Evolutionary conservation across 2,797 vertebrate genomes (phyloP), one percentile per base, ranked within the genome.

Genomic region (Paratrypauchen microcephalus): DNA sequence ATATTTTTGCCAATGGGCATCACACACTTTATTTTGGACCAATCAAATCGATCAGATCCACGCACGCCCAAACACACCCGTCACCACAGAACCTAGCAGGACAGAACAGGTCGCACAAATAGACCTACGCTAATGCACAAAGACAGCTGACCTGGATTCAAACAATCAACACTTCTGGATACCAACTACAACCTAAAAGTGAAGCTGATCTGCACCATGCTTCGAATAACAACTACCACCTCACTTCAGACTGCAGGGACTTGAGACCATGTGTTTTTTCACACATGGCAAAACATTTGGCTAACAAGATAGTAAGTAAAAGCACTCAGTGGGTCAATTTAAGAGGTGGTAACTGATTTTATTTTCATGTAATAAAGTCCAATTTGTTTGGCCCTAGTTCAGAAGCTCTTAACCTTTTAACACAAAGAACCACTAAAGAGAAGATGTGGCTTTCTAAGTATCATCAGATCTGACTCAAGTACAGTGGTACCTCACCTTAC

Each of bases 61-160:
- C 8, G 3, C 50, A 66, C 0, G 36, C 64, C 36, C 56, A 66
- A 73, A 62, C 68, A 58, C 54, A 69, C 21, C n/a, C 45, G 4
- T 45, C 41, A 45, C 59, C 2, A 0, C 41, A 36, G 32, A 56
- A 24, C 36, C 39, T 68, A 68, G 55, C 65, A 57, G 58, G 50
- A 66, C 68, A 77, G 66, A 79, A 68, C 23, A 76, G 67, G 67
- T 70, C 65, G 68, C 74, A 48, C 68, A 72, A 73, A 78, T 68
- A 76, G 74, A 81, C 74, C 48, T 30, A 71, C 79, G 57, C 50
- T 81, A 81, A 91, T 80, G 69, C 54, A 50, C 60, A 66, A 68
- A 76, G 88, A 87, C 85, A 86, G 84, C 78, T 89, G 87, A 88
- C 85, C 86, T 87, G 83, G 63, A 86, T 87, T 86, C 77, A 80